Evolutionary conservation across 2,888 invertebrate genomes (phyloP).

Genomic region (Drosophila acutilabella): DNA sequence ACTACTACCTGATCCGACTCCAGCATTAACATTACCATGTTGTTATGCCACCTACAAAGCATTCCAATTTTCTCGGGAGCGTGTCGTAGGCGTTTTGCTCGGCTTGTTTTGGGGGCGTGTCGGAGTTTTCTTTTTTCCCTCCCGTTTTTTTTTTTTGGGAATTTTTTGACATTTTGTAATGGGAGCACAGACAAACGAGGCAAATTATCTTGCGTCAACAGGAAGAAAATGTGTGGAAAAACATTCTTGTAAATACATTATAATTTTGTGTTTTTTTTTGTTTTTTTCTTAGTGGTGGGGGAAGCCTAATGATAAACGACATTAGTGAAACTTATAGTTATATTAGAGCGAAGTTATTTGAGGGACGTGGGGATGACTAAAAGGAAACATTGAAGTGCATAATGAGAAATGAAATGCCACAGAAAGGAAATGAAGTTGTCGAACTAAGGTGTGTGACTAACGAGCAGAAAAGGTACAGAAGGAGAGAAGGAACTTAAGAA

Average conservation of each 20-base stretch:
- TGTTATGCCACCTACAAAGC: conserved; percentile 72
- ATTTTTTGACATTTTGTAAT: conserved; percentile 77
- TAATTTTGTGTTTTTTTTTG: conserved; percentile 31
- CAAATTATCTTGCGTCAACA: conserved; percentile 80
- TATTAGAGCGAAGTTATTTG: background rate
- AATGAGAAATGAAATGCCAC: conserved; percentile 48
- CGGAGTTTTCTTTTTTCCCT: conserved; percentile 5
- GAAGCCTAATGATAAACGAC: conserved; percentile 76
- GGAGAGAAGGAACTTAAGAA: background rate
- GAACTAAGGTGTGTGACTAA: conserved; percentile 43
- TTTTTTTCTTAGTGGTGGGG: background rate
- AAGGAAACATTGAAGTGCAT: conserved; percentile 27
- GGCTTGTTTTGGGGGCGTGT: conserved; percentile 51
- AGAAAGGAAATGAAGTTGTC: conserved; percentile 60
- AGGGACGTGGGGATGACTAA: background rate
- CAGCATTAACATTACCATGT: conserved; percentile 57
- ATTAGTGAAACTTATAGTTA: conserved; percentile 61
- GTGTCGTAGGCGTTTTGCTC: conserved; percentile 71
- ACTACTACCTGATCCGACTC: conserved; percentile 42
- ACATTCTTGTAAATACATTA: conserved; percentile 38
- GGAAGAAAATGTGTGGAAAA: conserved; percentile 61
- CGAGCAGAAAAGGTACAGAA: conserved; percentile 30
- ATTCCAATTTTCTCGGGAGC: conserved; percentile 54
- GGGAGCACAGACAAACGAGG: conserved; percentile 55
- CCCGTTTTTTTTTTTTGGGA: conserved; percentile 32